A percentile compares a stretch with the other conserved stretches of the same genome.
phyloP scores from a whole-genome alignment of 2,797 vertebrate species.

The Geotrypetes seraphini region DNA sequence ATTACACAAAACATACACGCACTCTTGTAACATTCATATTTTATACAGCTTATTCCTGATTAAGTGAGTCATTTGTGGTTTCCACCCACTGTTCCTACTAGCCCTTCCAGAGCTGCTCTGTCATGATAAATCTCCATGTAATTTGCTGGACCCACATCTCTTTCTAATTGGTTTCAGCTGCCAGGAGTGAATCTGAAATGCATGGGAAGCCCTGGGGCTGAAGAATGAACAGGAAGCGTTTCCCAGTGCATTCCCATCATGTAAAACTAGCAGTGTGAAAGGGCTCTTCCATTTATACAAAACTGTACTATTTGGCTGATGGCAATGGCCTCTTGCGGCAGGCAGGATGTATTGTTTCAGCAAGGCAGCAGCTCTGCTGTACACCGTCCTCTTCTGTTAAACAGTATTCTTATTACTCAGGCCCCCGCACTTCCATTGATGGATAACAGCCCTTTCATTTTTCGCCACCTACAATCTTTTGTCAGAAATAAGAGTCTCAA shows the following conservation, averaged over 20 bases:
- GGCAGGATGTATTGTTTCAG: conserved; percentile 39
- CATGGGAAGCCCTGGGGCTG: conserved; percentile 42
- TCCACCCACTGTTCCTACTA: conserved; percentile 14
- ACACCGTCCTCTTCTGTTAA: conserved; percentile 33
- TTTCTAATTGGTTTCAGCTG: conserved; percentile 52
- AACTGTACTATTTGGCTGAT: conserved; percentile 42
- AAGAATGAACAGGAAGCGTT: conserved; percentile 42
- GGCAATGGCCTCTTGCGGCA: conserved; percentile 32
- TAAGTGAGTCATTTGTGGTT: conserved; percentile 31
- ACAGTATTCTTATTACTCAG: conserved; percentile 26
- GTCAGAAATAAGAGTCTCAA: too few relatives aligned
- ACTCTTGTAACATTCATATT: background rate
- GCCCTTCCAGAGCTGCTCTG: conserved; percentile 10
- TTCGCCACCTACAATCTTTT: conserved; percentile 4
- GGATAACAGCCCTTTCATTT: conserved; percentile 30
- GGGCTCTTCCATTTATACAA: conserved; percentile 46
- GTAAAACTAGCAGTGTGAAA: conserved; percentile 49
- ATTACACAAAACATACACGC: conserved; percentile 4
- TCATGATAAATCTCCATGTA: conserved; percentile 33
- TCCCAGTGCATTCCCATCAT: conserved; percentile 48
- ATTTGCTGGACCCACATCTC: conserved; percentile 34
- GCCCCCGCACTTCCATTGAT: conserved; percentile 28
- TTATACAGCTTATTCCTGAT: conserved; percentile 24
- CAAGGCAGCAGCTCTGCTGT: conserved; percentile 18
- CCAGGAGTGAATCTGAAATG: conserved; percentile 43